Base-by-base conservation (phyloP, 2,113 vertebrate genomes). In the Macaca nemestrina region DNA sequence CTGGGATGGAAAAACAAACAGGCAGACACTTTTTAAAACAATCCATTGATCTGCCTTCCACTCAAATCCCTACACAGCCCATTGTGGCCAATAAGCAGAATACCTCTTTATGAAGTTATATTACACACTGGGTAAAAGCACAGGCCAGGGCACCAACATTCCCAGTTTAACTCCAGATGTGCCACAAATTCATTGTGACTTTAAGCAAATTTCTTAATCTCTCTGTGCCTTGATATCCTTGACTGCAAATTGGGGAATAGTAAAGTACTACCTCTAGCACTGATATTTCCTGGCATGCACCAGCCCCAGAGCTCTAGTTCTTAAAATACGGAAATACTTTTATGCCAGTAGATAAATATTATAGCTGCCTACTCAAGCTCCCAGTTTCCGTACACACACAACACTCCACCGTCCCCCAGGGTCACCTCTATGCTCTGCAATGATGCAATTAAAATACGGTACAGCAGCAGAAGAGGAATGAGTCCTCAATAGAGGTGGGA, bases 301-400 rank as follows among this genome's bases (percentile, higher is more conserved):
- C 50, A 82, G 6, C 38, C n/a, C 20, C 11, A 25, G 52, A 88
- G 12, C 59, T 55, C 13, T 73, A 13, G 10, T 48, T 87, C 55
- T 52, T 45, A 96, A 94, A 70, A 90, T 10, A 83, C 27, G 22
- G 25, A 93, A 96, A 73, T 59, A 16, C 23, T 93, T 95, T 32
- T 73, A 50, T 61, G 20, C 8, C n/a, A 64, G 2, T 20, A 67
- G 45, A 83, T 80, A 81, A 88, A 45, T 14, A 55, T 4, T 55
- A 55, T 55, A 55, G 52, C 35, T 61, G 23, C 25, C 30, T 57
- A 35, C 9, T 89, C 18, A 76, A 85, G 22, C 18, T 70, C 7
- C 32, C 11, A 64, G n/a, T 30, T n/a, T 7, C n/a, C 25, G 1
- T 35, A 35, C 17, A 67, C 13, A 48, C 23, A 18, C 76, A 83